Percentiles rank a stretch among this genome's conserved stretches.
phyloP scores from a whole-genome alignment of 2,113 vertebrate genomes.

The Shinisaurus crocodilurus region DNA sequence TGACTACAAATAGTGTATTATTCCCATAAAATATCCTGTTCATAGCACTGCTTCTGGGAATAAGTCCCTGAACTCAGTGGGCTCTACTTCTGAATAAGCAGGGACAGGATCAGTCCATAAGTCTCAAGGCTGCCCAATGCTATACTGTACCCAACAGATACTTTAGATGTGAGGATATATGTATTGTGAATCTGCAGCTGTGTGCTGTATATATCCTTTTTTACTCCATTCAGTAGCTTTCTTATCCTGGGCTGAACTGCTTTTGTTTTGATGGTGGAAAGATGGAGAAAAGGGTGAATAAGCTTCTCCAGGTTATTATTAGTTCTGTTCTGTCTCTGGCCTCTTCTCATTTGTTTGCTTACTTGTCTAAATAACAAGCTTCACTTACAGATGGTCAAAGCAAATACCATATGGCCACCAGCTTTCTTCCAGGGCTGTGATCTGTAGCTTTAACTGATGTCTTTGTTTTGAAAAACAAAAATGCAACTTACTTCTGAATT shows the following conservation, averaged over 20 bases:
- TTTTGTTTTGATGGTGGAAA: background rate
- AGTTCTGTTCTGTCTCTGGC: background rate
- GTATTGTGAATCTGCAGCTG: background rate
- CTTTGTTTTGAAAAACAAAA: constrained; percentile 43
- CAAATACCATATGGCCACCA: constrained; percentile 4
- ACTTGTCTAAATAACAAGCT: constrained; percentile 26
- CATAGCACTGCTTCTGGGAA: background rate
- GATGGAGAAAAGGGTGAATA: background rate
- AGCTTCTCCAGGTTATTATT: constrained; percentile 1
- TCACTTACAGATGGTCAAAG: constrained; percentile 11
- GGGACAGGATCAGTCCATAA: background rate
- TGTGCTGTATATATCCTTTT: background rate
- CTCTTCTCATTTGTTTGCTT: background rate
- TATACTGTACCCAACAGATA: background rate
- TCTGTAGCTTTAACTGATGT: background rate
- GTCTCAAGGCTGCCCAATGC: background rate
- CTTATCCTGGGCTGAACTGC: background rate
- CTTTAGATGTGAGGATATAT: background rate
- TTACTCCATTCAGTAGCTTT: background rate
- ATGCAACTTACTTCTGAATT: constrained; percentile 1
- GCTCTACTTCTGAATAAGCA: background rate
- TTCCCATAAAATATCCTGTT: background rate
- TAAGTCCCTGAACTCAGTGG: background rate
- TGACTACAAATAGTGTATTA: background rate
- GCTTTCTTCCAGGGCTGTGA: constrained; percentile 17